Evolutionary conservation across 1,140 invertebrate species (phyloP).

Genomic region (Eumaeus atala): DNA sequence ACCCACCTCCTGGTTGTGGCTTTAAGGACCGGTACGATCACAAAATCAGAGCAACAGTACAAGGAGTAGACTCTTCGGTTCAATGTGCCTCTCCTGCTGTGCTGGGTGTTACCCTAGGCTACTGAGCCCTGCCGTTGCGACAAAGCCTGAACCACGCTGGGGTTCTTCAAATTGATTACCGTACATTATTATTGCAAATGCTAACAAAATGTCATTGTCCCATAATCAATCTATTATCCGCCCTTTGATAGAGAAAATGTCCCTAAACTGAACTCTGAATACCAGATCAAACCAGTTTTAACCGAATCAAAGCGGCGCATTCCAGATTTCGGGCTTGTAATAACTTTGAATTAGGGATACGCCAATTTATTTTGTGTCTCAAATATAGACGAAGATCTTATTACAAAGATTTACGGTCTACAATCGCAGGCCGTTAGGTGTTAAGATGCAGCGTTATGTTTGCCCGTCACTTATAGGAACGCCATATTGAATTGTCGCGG

Average conservation of each 20-base stretch:
- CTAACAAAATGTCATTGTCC: slow-evolving; percentile 1
- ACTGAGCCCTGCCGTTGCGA: no score
- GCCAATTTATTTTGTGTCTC: slow-evolving; percentile 9
- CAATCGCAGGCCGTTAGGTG: background rate
- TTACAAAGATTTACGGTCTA: slow-evolving; percentile 18
- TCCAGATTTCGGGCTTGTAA: slow-evolving; percentile 33
- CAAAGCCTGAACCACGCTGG: no score
- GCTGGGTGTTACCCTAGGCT: no score
- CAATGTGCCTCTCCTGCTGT: no score
- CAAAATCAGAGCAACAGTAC: no score
- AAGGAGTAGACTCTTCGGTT: no score
- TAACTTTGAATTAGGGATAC: slow-evolving; percentile 39
- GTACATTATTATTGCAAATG: background rate
- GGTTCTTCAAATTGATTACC: no score
- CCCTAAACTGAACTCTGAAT: slow-evolving; percentile 17
- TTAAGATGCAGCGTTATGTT: background rate
- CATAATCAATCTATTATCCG: slow-evolving; percentile 8
- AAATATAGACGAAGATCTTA: slow-evolving; percentile 12
- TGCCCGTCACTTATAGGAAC: slow-evolving; percentile 11
- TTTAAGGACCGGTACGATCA: no score
- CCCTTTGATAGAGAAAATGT: slow-evolving; percentile 15
- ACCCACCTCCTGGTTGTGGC: no score
- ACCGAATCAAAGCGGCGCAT: slow-evolving; percentile 45
- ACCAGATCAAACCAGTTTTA: slow-evolving; percentile 35
- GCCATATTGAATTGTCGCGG: slow-evolving; percentile 33